Base-by-base conservation (phyloP, 2,888 invertebrate genomes). In the Philopedon plagiatum region DNA sequence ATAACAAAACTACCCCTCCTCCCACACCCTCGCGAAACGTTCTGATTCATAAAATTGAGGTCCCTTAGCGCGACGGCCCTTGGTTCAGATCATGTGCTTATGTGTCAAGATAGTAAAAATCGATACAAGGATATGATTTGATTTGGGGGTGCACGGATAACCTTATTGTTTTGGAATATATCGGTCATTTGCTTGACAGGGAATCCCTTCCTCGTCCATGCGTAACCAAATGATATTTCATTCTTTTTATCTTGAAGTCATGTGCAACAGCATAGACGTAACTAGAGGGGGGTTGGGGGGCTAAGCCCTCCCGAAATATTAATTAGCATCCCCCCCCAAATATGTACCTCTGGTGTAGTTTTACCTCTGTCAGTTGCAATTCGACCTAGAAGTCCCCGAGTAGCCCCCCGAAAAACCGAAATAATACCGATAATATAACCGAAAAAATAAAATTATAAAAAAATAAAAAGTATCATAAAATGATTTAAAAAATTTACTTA, bases 1-100 rank as follows among this genome's bases (percentile, higher is more conserved):
- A 80, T 81, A 81, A 81, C 80, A 80, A 79, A 80, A 80, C 77
- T 79, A 71, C 73, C 73, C 80, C 79, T 77, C 79, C 79, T 77
- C 78, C 74, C 76, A 74, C 78, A 76, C 78, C 77, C 76, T 77
- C 76, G 51, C 74, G 67, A 64, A 63, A 62, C 70, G 62, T 70
- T 77, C 76, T 78, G 78, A 77, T 78, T 78, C 78, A 78, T 77
- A 76, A 77, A 78, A 74, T 76, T 73, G 70, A 66, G 62, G 63
- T 58, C 73, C 69, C 64, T 54, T 18, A n/a, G 41, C 61, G 26
- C 1, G 23, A 46, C 19, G 29, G 64, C 70, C 57, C 70, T 70
- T 70, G 49, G 44, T 49, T 32, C 64, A 62, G 44, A 73, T 73
- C 69, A 69, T 65, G 68, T 62, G 73, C 68, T 72, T 73, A 73